Evolutionary conservation across 2,797 vertebrate species (phyloP), one percentile per base, ranked within the genome.

Genomic region (Artibeus jamaicensis): DNA sequence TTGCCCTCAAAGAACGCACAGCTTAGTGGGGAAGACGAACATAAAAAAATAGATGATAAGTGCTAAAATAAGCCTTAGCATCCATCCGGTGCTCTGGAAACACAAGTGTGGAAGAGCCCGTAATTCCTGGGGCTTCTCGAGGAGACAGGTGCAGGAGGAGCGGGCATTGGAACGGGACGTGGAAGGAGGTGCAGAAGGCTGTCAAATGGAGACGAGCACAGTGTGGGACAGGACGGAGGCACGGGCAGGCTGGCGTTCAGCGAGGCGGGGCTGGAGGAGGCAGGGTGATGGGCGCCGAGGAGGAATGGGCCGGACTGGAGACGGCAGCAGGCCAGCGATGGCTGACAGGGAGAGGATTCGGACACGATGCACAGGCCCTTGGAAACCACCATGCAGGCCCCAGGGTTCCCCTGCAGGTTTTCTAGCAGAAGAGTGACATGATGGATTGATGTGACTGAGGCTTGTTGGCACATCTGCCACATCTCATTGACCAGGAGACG

Each of bases 1-100:
- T 96, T 89, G 9, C 24, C 46, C 44, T 94, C 50, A 67, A 55
- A 74, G 59, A 94, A 19, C 50, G 48, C 71, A 77, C 32, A 68
- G 67, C 21, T 74, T 46, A 77, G 65, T 32, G n/a, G 55, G n/a
- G 32, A 91, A 83, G 71, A 78, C 24, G 74, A 84, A 42, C 11
- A 34, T 39, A 62, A 14, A 74, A 86, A 91, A 83, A 81, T 37
- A 65, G 24, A 44, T 4, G 6, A 6, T 48, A 68, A 44, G 16
- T 62, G 21, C 12, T 71, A 8, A 92, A 91, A 79, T 55, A 86
- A 57, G 78, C 32, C 82, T 78, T 57, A 42, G 39, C 39, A 42
- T 39, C 3, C 15, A 62, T 2, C 48, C 42, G 22, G 10, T 24
- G 53, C 79, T 94, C 34, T 86, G 44, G 46, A 68, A 93, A 68